Base-by-base conservation (phyloP, 2,888 invertebrate species). In the Drosophila cognata region DNA sequence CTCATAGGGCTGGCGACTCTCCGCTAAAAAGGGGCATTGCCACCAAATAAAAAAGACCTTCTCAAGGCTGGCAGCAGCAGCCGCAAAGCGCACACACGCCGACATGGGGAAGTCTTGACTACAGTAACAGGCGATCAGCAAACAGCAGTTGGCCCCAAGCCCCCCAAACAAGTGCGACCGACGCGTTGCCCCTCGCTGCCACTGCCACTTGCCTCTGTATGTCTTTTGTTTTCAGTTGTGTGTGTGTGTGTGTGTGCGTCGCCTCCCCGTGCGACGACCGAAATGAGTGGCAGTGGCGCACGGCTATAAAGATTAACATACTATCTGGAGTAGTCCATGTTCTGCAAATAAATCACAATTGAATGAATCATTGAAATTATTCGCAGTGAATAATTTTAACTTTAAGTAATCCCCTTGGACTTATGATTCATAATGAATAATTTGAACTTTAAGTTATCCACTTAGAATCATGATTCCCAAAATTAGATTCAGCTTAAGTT, bases 91-190 rank as follows among this genome's bases (percentile, higher is more conserved):
- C 83, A 91, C 91, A 91, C 88, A 88, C 91, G 84, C 72, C 92
- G 92, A 92, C 93, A 92, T 92, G 92, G 92, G 92, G 92, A 92
- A 92, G 92, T 91, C 92, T 91, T 91, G 90, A 91, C 91, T 91
- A 85, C 83, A 77, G 77, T 84, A 88, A 77, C 88, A 92, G 93
- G 92, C 90, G 86, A 78, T 36, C 29, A 41, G 43, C 57, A 51
- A 48, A 57, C 21, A 21, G 31, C 28, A 21, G n/a, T 16, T 8
- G 35, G n/a, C 55, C 18, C 21, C 33, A 31, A 41, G 21, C 53
- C 16, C 21, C 21, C 10, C 18, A 53, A n/a, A 31, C 38, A 25
- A 46, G 46, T 25, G 25, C 46, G 25, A 46, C 25, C 46, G 16
- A 4, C 46, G 25, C 46, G 46, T 46, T 46, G 46, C 46, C 46